Percentiles rank a stretch among this genome's conserved stretches.
Evolutionary conservation across 2,888 invertebrate genomes (phyloP).

Genomic region (Gari tellinella): DNA sequence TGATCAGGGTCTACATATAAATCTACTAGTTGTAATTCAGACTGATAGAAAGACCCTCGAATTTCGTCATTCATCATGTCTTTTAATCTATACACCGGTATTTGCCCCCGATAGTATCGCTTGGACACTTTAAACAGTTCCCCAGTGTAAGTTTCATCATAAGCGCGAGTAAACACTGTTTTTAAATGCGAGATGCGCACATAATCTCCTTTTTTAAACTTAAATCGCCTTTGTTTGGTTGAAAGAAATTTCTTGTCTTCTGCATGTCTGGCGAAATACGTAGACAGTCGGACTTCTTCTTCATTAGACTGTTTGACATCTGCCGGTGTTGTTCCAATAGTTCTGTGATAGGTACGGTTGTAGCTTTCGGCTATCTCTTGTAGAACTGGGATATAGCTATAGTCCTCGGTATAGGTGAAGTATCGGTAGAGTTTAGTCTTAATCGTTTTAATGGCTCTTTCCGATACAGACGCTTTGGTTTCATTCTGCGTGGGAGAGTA

Average conservation of each 20-base stretch:
- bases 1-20: constrained; percentile 33
- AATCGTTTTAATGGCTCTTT: constrained; percentile 50
- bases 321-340: constrained; percentile 20
- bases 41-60: constrained; percentile 29
- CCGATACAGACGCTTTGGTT: constrained; percentile 40
- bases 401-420: constrained; percentile 14
- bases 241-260: constrained; percentile 5
- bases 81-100: constrained; percentile 12
- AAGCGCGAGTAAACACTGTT: constrained; percentile 38
- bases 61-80: constrained; percentile 25
- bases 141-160: no score
- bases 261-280: constrained; percentile 16
- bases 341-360: constrained; percentile 29
- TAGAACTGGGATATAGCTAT: constrained; percentile 18
- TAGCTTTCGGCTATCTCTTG: constrained; percentile 26
- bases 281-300: no score
- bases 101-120: constrained; percentile 10
- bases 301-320: no score
- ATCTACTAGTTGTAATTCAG: constrained; percentile 17
- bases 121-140: no score
- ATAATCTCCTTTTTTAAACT: constrained; percentile 48
- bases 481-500: constrained; percentile 50
- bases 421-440: constrained; percentile 32
- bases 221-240: constrained; percentile 24
- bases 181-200: constrained; percentile 40